Evolutionary conservation across 2,797 vertebrate species (phyloP).

Genomic region (Aselliscus stoliczkanus): DNA sequence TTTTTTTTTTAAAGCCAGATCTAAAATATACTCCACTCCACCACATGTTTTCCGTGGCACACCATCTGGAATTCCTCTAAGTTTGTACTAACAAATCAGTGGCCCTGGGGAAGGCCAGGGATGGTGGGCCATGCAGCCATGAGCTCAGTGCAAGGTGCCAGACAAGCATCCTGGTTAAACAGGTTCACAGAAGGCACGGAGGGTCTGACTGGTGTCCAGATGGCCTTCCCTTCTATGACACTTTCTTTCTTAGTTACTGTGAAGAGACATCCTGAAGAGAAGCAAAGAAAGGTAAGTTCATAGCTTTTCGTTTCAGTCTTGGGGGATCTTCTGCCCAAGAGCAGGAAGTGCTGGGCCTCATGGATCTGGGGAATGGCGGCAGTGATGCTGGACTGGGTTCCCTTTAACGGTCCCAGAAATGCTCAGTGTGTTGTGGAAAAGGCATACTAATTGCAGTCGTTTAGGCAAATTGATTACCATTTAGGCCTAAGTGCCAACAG

Average conservation of each 20-base stretch:
- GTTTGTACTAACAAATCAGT: neutral
- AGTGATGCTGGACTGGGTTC: no score
- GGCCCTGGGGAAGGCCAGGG: fast-evolving
- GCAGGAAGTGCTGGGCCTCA: fast-evolving
- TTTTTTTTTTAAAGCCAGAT: neutral
- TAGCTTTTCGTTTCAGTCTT: neutral
- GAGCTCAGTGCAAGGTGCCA: neutral
- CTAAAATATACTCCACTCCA: neutral
- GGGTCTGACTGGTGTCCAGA: neutral
- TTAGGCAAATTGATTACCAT: conserved; percentile 29
- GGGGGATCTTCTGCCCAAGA: neutral
- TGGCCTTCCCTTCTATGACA: neutral
- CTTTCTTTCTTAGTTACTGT: neutral
- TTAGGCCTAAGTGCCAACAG: conserved; percentile 7
- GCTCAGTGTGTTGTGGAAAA: neutral
- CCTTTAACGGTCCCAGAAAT: neutral
- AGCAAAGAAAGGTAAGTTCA: neutral
- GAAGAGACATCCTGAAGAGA: neutral
- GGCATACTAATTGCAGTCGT: neutral
- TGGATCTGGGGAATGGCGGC: neutral
- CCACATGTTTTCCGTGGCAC: neutral
- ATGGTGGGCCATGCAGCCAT: fast-evolving
- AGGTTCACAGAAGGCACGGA: fast-evolving
- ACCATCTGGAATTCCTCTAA: neutral
- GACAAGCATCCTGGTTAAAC: neutral